Base-by-base conservation (phyloP, 2,888 invertebrate species). In the Hirtodrosophila cameraria region DNA sequence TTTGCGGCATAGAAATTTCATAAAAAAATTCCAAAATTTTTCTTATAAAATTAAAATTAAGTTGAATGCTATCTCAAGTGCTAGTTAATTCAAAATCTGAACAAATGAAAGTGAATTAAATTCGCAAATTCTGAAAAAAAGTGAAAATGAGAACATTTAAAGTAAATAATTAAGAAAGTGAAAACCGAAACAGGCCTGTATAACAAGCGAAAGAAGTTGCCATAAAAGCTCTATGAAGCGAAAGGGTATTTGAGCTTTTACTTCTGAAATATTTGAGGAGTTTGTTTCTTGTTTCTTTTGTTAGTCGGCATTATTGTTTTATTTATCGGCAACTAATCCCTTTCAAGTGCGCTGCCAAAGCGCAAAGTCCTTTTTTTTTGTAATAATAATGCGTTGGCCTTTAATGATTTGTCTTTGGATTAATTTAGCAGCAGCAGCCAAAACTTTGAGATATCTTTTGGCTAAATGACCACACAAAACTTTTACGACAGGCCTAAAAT, bases 381-480 rank as follows among this genome's bases (percentile, higher is more conserved):
- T 20, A 65, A 64, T 66, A 61, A 70, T 66, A 58, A 55, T 43
- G 45, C 30, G 39, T 35, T 20, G 46, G 20, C 28, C 30, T 52
- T 67, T 67, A 58, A 60, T 70, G 78, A 81, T 81, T 81, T 81
- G 81, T 75, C 64, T 49, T 45, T 59, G 74, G 81, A 64, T 78
- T 81, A 70, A 75, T 71, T 75, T 78, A 66, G 58, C 63, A 62
- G 38, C 62, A 36, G n/a, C n/a, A n/a, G n/a, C n/a, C 13, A 8
- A 27, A 62, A 57, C 35, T 57, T 67, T 67, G 50, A 12, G 52
- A 70, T 62, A 52, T 55, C 55, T 25, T 54, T 66, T 61, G 70
- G 35, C 71, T 53, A 55, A 69, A 50, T 79, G 73, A 79, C 73
- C 76, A 55, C 50, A 68, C n/a, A 15, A 27, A 50, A 57, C 28